Percentiles rank a stretch among this genome's conserved stretches.
Evolutionary conservation across 1,140 invertebrate genomes (phyloP).

Genomic region (Cyrtorhinus lividipennis): DNA sequence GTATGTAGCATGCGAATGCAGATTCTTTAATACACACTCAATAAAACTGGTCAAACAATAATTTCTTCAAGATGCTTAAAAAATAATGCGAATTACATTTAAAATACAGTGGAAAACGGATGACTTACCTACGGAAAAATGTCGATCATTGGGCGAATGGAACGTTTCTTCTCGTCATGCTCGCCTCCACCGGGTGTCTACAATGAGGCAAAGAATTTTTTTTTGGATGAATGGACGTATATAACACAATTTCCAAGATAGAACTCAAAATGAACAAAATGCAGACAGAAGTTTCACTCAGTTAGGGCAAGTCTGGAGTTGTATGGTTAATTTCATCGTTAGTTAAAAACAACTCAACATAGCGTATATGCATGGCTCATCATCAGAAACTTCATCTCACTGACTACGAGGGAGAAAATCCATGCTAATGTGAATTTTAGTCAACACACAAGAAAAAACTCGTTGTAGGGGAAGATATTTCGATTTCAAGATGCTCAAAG

Average conservation of each 20-base stretch:
- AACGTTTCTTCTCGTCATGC: background rate
- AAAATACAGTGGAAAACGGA: conserved; percentile 13
- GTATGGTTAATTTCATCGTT: background rate
- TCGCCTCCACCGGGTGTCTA: background rate
- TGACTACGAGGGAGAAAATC: background rate
- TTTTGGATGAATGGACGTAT: too few relatives aligned
- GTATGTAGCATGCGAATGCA: too few relatives aligned
- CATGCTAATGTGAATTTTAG: background rate
- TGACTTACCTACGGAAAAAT: background rate
- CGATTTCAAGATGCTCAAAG: background rate
- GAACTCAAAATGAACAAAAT: background rate
- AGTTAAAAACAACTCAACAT: background rate
- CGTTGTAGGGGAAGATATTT: background rate
- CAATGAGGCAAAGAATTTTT: too few relatives aligned
- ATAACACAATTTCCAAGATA: too few relatives aligned
- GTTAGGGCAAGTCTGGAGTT: conserved; percentile 7
- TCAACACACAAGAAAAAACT: background rate
- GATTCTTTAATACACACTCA: too few relatives aligned
- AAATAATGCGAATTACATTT: background rate
- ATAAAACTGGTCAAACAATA: too few relatives aligned
- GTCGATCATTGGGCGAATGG: background rate
- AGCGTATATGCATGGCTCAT: background rate
- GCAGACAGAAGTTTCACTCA: background rate
- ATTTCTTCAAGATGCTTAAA: background rate
- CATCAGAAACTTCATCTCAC: background rate